Evolutionary conservation across 2,888 invertebrate genomes (phyloP).

Genomic region (Tridacna gigas): DNA sequence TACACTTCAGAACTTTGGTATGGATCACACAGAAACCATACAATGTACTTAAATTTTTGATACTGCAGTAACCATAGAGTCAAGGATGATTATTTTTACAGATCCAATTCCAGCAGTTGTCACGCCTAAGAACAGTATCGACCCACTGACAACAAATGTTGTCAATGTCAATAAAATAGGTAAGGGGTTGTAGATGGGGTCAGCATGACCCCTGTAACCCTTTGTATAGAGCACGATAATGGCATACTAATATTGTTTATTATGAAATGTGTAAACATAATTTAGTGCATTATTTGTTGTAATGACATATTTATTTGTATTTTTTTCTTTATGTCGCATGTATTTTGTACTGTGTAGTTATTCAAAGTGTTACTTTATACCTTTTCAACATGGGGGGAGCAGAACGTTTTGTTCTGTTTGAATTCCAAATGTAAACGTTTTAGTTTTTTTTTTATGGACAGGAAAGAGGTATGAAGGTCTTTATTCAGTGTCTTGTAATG

Average conservation of each 20-base stretch:
- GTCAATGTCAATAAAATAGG: slow-evolving; percentile 46
- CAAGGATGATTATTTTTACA: slow-evolving; percentile 32
- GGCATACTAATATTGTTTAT: slow-evolving; percentile 15
- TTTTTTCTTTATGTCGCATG: background rate
- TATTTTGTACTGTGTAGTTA: background rate
- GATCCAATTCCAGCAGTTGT: slow-evolving; percentile 44
- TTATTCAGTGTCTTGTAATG: no score
- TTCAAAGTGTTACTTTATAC: background rate
- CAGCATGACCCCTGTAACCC: slow-evolving; percentile 12
- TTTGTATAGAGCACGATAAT: slow-evolving; percentile 25
- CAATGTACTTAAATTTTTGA: no score
- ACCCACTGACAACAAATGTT: slow-evolving; percentile 41
- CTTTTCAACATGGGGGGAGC: background rate
- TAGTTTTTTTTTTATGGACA: no score
- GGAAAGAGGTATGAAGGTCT: no score
- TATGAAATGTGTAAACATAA: background rate
- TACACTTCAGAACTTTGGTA: no score
- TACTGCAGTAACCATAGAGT: no score
- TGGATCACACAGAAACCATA: no score
- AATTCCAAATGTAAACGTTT: no score
- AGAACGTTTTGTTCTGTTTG: no score
- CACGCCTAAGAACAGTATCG: slow-evolving; percentile 22
- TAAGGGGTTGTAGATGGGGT: slow-evolving; percentile 58
- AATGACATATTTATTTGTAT: background rate
- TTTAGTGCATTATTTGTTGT: slow-evolving; percentile 11